Evolutionary conservation across 2,888 invertebrate genomes (phyloP).

Genomic region (Parelbella ahira): DNA sequence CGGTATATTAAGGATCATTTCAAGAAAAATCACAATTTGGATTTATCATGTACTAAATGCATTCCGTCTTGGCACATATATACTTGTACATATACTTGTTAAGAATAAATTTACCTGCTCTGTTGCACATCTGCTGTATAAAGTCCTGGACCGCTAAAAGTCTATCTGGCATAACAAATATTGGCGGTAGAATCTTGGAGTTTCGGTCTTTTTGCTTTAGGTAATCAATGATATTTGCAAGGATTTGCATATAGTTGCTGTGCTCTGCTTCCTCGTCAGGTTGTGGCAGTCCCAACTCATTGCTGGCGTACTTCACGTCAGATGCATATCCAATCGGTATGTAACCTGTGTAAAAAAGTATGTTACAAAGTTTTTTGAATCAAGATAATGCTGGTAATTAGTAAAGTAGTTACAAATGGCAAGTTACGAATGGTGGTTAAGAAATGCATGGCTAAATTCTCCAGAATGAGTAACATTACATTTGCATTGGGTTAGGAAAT

Average conservation of each 20-base stretch:
- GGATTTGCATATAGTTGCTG: slow-evolving; percentile 46
- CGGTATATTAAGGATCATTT: no score
- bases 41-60: no score
- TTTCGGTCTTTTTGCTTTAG: slow-evolving; percentile 41
- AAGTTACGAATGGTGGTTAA: no score
- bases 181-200: slow-evolving; percentile 43
- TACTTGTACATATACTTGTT: no score
- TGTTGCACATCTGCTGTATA: slow-evolving; percentile 50
- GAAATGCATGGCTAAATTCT: no score
- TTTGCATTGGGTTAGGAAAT: neutral
- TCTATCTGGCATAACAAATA: slow-evolving; percentile 62
- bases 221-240: slow-evolving; percentile 58
- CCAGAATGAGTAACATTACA: neutral
- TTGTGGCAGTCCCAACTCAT: slow-evolving; percentile 48
- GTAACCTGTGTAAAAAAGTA: slow-evolving; percentile 38
- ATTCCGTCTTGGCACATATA: no score
- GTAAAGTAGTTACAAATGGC: no score
- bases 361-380: no score
- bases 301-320: slow-evolving; percentile 49
- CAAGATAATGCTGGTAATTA: no score
- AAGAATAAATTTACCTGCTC: slow-evolving; percentile 42
- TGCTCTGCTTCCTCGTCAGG: slow-evolving; percentile 39
- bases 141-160: slow-evolving; percentile 47
- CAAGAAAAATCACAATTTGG: no score
- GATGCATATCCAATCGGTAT: slow-evolving; percentile 61